phyloP scores from a whole-genome alignment of 2,797 vertebrate species.

The Melanotaenia boesemani region DNA sequence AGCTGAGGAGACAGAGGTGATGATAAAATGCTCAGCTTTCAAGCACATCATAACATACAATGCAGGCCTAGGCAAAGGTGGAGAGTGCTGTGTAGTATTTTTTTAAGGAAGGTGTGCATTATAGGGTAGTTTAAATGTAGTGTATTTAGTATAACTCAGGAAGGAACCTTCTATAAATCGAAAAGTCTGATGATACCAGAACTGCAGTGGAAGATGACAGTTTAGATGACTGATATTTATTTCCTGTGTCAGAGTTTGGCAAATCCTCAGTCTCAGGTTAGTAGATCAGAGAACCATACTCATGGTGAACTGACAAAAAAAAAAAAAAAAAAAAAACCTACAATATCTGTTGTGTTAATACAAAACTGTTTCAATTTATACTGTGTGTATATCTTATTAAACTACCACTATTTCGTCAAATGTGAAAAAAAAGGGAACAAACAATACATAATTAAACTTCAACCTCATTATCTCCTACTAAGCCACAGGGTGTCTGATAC shows the following conservation, averaged over 20 bases:
- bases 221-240: not conserved
- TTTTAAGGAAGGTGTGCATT: not conserved
- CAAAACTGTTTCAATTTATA: no score
- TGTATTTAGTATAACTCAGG: not conserved
- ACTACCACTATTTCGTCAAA: not conserved
- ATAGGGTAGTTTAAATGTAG: not conserved
- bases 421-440: not conserved
- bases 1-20: constrained; percentile 73
- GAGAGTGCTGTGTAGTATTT: not conserved
- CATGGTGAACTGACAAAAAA: not conserved
- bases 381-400: not conserved
- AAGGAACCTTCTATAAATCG: not conserved
- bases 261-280: not conserved
- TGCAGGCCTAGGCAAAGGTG: not conserved
- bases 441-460: not conserved
- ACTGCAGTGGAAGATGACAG: not conserved
- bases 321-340: not conserved
- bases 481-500: not conserved
- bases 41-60: constrained; percentile 50
- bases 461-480: not conserved
- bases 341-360: not conserved
- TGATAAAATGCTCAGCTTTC: constrained; percentile 71
- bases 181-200: not conserved
- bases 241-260: not conserved
- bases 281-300: not conserved